phyloP scores from a whole-genome alignment of 2,797 vertebrate species.

The Acestrorhynchus altus region DNA sequence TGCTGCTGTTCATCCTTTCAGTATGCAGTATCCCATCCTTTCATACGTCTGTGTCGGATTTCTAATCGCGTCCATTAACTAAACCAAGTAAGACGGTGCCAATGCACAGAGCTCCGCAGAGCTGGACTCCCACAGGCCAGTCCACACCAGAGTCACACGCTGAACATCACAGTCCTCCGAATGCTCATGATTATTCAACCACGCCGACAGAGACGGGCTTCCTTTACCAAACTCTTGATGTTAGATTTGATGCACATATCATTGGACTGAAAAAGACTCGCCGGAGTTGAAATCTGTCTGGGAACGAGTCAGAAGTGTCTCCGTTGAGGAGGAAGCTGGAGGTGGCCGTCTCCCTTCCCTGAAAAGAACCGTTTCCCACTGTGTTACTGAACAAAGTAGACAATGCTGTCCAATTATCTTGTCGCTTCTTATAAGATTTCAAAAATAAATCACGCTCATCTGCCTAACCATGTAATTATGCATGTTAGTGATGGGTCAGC shows the following conservation, averaged over 20 bases:
- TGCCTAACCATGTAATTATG: conserved; percentile 2
- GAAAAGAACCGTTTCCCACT: conserved; percentile 18
- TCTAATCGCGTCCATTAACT: too few species aligned
- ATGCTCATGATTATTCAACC: background rate
- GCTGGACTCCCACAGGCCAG: background rate
- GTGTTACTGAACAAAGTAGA: conserved; percentile 30
- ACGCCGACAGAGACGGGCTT: background rate
- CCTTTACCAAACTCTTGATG: background rate
- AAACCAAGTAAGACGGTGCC: background rate
- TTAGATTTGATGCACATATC: background rate
- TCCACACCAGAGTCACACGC: too few species aligned
- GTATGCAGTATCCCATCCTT: too few species aligned
- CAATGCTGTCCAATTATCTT: conserved; percentile 42
- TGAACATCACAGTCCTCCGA: too few species aligned
- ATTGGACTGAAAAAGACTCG: background rate
- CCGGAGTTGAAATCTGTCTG: conserved; percentile 8
- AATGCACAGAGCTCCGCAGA: background rate
- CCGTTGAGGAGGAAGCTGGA: background rate
- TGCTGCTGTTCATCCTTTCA: too few species aligned
- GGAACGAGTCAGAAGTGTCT: background rate
- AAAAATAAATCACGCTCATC: conserved; percentile 21
- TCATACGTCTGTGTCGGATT: too few species aligned
- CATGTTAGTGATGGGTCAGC: background rate
- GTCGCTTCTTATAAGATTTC: conserved; percentile 15
- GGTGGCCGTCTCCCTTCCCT: background rate